A percentile compares a stretch with the other conserved stretches of the same genome.
Conservation (phyloP, 2,888 invertebrate genomes). For the Anticlea derivata region DNA sequence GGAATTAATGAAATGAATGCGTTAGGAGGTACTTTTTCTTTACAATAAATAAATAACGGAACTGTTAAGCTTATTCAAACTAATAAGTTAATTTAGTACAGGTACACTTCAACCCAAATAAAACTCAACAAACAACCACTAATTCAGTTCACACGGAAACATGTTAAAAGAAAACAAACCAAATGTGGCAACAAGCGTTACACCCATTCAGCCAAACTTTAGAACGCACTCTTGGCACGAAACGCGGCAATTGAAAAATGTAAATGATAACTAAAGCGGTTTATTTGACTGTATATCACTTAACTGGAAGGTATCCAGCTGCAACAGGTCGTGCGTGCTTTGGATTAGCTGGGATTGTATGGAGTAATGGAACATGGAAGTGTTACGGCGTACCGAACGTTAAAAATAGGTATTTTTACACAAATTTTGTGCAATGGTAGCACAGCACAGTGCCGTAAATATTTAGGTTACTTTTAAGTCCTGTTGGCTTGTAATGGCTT, state of each 20-base stretch:
- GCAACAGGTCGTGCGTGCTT: constrained; percentile 39
- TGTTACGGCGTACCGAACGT: constrained; percentile 1
- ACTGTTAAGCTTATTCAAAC: too few relatives aligned
- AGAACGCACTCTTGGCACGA: constrained; percentile 66
- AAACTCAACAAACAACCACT: constrained; percentile 22
- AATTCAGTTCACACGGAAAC: constrained; percentile 36
- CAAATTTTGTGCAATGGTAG: too few relatives aligned
- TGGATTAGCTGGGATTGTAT: constrained; percentile 24
- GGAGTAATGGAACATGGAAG: constrained; percentile 21
- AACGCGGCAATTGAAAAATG: constrained; percentile 76
- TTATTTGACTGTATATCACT: constrained; percentile 67
- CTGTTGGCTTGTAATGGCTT: too few relatives aligned
- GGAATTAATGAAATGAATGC: too few relatives aligned
- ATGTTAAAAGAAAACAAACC: constrained; percentile 22
- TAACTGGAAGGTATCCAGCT: constrained; percentile 39
- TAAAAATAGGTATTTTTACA: too few relatives aligned
- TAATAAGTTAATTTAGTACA: too few relatives aligned
- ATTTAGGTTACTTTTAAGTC: too few relatives aligned
- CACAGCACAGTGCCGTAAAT: too few relatives aligned
- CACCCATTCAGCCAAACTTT: constrained; percentile 25
- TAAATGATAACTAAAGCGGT: constrained; percentile 77
- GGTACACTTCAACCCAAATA: neutral
- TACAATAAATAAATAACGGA: too few relatives aligned
- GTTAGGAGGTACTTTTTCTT: too few relatives aligned
- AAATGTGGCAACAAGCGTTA: constrained; percentile 21